A percentile compares a stretch with the other conserved stretches of the same genome.
Conservation (phyloP, 2,888 invertebrate genomes). For the Stegana nigrithorax region DNA sequence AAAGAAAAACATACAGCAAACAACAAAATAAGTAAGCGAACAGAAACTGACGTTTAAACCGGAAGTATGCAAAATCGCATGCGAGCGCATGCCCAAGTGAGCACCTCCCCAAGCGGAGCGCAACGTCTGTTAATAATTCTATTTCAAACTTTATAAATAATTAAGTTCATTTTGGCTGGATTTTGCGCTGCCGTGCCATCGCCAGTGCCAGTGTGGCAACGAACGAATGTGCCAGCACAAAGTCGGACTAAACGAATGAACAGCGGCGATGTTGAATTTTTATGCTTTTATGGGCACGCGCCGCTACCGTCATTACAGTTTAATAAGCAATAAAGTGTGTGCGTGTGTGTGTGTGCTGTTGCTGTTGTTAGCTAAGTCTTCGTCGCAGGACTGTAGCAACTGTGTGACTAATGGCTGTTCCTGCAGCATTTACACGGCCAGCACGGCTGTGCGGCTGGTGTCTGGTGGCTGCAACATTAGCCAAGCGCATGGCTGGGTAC, state of each 20-base stretch:
- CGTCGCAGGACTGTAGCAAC: too few species aligned
- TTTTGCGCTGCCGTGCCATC: background rate
- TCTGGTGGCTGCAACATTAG: too few species aligned
- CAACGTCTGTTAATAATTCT: constrained; percentile 32
- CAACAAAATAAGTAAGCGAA: background rate
- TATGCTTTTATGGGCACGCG: constrained; percentile 17
- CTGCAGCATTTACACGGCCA: too few species aligned
- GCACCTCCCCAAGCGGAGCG: background rate
- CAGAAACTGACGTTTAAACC: background rate
- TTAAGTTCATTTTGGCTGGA: constrained; percentile 22
- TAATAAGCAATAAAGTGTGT: constrained; percentile 30
- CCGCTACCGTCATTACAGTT: constrained; percentile 28
- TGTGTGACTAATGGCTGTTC: too few species aligned
- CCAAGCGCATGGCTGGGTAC: too few species aligned
- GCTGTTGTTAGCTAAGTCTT: too few species aligned
- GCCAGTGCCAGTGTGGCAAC: too few species aligned
- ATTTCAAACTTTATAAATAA: constrained; percentile 36
- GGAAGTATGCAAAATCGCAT: background rate
- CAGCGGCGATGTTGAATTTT: constrained; percentile 11
- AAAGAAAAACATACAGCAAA: background rate
- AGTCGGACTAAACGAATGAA: background rate
- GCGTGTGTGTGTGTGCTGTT: constrained; percentile 18
- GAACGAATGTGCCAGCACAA: too few species aligned
- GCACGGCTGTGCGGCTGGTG: too few species aligned
- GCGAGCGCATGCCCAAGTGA: background rate